Evolutionary conservation across 2,113 vertebrate species (phyloP), one percentile per base, ranked within the genome.

Genomic region (Pardalotus punctatus): DNA sequence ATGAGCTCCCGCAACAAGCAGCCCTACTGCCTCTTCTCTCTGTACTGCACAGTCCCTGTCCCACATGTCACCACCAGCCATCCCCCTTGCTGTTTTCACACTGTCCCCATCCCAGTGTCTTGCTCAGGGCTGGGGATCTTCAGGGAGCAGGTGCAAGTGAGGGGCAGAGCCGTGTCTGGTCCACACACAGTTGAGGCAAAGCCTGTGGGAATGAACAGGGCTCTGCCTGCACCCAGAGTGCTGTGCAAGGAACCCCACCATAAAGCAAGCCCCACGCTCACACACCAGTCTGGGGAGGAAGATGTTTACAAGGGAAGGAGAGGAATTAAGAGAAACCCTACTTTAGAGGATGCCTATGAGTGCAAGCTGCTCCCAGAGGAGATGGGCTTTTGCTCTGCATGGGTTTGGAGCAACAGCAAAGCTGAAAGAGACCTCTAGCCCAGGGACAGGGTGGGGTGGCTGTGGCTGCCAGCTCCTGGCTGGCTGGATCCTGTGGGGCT

Each of bases 101-200:
- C 38, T 58, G 47, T 23, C 28, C n/a, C 20, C 23, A 2, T 50
- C 22, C 35, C 57, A 74, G 53, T 11, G 18, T 24, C 78, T 58
- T 28, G 45, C 24, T 45, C 53, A 28, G n/a, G 20, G 42, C 28
- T 3, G 8, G 31, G 42, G 36, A 33, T 69, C 19, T 18, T 43
- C 54, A 43, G n/a, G 20, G 6, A 51, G 50, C 35, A n/a, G 29
- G 21, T 10, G 28, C 40, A 42, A 12, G n/a, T 1, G 2, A 3
- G 20, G 40, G 21, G 11, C 27, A 66, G 51, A 77, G 40, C 36
- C 45, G 14, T 0, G 0, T 27, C 61, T 74, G 31, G 21, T 31
- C 31, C 48, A 38, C 1, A 1, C 5, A 29, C 0, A 1, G 12
- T 16, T 53, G 40, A 66, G 40, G 47, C 3, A 9, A 71, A 36